Evolutionary conservation across 2,888 invertebrate species (phyloP), one percentile per base, ranked within the genome.

Genomic region (Parnassius orleans): DNA sequence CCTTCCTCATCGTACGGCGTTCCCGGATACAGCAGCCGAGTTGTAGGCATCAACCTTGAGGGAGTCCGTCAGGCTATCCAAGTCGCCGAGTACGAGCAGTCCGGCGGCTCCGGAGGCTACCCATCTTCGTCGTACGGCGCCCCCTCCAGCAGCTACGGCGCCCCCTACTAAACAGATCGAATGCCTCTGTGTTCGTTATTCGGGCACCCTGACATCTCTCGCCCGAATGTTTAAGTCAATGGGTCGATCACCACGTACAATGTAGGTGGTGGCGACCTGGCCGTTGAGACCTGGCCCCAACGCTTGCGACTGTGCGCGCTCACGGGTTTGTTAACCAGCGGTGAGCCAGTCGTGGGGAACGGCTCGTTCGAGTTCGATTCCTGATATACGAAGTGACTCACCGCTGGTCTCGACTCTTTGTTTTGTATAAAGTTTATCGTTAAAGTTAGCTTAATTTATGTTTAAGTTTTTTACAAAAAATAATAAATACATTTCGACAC

Each of bases 41-140:
- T 97, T 61, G 96, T 96, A 71, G 97, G 96, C 70, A 95, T 97
- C 86, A 95, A 96, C 86, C 94, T 97, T 68, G 97, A 96, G 76
- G 96, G 95, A 68, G 95, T 96, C 77, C 95, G 96, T 77, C 96
- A 96, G 76, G 96, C 96, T 73, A 95, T 97, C 87, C 96, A 97
- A 84, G 96, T 97, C 68, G 97, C 97, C 52, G 96, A 97, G 78
- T 96, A 95, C 93, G 93, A 95, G 72, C 96, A 96, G 89, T 91
- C 83, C 88, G 93, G 73, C 65, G 78, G 79, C 53, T 75, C 79
- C 63, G 86, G 87, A 52, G 84, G 85, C 61, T 83, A 84, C 80
- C 81, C 85, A 24, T 93, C 93, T 67, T 84, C 92, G 56, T 92
- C 92, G 57, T 93, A 93, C 81, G 92, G 93, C 66, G 86, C 92